phyloP scores from a whole-genome alignment of 2,888 invertebrate species.

The Tanytarsus gracilentus region DNA sequence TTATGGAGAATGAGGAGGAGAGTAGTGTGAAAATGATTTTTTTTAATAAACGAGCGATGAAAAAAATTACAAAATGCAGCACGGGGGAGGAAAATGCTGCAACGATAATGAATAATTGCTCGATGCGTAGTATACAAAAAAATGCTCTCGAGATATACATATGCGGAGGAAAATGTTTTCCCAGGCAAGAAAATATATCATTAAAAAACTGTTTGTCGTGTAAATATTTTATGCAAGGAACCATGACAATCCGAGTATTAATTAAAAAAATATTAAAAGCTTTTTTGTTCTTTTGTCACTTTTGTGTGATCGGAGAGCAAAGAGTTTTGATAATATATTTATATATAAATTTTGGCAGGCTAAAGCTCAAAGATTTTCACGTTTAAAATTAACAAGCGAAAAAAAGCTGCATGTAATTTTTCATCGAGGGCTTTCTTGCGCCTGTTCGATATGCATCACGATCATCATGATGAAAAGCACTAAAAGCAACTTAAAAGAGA shows the following conservation, averaged over 20 bases:
- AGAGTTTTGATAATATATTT: too few species aligned
- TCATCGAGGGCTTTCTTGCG: too few species aligned
- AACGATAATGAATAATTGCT: constrained; percentile 26
- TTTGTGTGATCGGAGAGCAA: too few species aligned
- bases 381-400: too few species aligned
- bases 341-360: too few species aligned
- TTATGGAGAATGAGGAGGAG: constrained; percentile 1
- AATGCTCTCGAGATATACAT: too few species aligned
- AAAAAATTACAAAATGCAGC: constrained; percentile 12
- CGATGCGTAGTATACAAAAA: neutral
- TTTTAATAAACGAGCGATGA: neutral
- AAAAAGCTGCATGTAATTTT: too few species aligned
- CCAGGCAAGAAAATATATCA: constrained; percentile 16
- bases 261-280: constrained; percentile 20
- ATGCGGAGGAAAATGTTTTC: constrained; percentile 11
- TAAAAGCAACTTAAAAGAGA: neutral
- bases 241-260: constrained; percentile 11
- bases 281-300: neutral
- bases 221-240: constrained; percentile 23
- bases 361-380: too few species aligned
- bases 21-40: neutral
- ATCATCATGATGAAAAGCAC: too few species aligned
- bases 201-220: constrained; percentile 18
- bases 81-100: constrained; percentile 15
- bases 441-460: too few species aligned